Conservation (phyloP, 2,888 invertebrate species). For the Drosophila testacea region DNA sequence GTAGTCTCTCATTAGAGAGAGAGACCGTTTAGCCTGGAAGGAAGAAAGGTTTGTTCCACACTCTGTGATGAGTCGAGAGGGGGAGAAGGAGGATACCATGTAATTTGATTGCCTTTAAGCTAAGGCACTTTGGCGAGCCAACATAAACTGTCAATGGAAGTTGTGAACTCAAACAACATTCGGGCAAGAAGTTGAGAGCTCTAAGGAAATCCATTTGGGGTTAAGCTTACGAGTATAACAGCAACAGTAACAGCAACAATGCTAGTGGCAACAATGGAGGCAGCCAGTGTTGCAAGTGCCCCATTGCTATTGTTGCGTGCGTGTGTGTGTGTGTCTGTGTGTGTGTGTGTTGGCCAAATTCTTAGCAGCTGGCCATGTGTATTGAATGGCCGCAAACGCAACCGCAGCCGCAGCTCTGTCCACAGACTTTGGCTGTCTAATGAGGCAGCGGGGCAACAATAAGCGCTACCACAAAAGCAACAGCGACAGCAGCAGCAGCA, state of each 20-base stretch:
- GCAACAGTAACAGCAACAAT: slow-evolving; percentile 27
- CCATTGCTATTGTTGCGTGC: background rate
- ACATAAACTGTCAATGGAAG: slow-evolving; percentile 36
- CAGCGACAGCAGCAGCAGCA: slow-evolving; percentile 22
- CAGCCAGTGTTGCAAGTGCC: slow-evolving; percentile 13
- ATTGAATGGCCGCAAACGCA: slow-evolving; percentile 46
- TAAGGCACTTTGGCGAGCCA: slow-evolving; percentile 20
- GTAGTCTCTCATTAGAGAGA: slow-evolving; percentile 9
- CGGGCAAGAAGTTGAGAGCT: slow-evolving; percentile 33
- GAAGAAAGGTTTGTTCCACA: background rate
- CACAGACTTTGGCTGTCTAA: slow-evolving; percentile 45
- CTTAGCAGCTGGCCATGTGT: slow-evolving; percentile 31
- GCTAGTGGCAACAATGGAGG: slow-evolving; percentile 8
- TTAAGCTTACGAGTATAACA: slow-evolving; percentile 14
- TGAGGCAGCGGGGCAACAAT: slow-evolving; percentile 50
- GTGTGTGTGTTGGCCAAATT: slow-evolving; percentile 15
- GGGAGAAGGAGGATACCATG: slow-evolving; percentile 2
- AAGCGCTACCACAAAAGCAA: slow-evolving; percentile 41
- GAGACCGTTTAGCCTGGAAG: background rate
- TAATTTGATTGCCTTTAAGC: slow-evolving; percentile 31
- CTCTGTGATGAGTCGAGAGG: background rate
- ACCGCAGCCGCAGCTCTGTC: slow-evolving; percentile 34
- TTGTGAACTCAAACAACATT: slow-evolving; percentile 18
- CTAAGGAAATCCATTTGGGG: slow-evolving; percentile 29
- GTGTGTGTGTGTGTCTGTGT: slow-evolving; percentile 8